Base-by-base conservation (phyloP, 2,797 vertebrate species). In the Garrulus glandarius region DNA sequence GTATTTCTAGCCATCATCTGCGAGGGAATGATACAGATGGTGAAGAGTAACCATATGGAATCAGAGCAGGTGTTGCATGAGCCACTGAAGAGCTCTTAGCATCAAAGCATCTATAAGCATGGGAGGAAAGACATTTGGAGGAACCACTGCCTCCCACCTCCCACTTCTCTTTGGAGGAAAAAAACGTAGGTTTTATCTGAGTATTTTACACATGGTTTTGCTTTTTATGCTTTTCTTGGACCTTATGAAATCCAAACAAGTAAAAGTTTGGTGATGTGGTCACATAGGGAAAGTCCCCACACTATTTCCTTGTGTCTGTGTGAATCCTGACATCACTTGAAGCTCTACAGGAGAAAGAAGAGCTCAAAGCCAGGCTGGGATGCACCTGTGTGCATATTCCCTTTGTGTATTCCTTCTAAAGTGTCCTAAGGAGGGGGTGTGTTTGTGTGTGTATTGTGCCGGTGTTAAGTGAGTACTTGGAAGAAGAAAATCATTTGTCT, bases 341-440 rank as follows among this genome's bases (percentile, higher is more conserved):
- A 92, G 47, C 15, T 53, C 11, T 63, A 43, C 12, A 63, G 47
- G 19, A 71, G 53, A 63, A 56, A 6, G 21, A 87, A 70, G 49
- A 59, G 44, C 70, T 50, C 37, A 43, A 11, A 52, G 22, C 50
- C 36, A 65, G 41, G n/a, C 44, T 83, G 69, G 20, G 50, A 41
- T 50, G 44, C 8, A 29, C 15, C 15, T 2, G 0, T 68, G 36
- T 52, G 37, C n/a, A 8, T 26, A 46, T 70, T 74, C 24, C 47
- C 26, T 75, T 55, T 63, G 19, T 55, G 24, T 27, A 15, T 49
- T 80, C 36, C 49, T 59, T 74, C 49, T 27, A 21, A 69, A 52
- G 39, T 19, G 11, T 52, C 18, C 4, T 0, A 4, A 46, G 59
- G 8, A 29, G 10, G 4, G 27, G 3, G 13, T 5, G 3, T 2